Evolutionary conservation across 2,113 vertebrate genomes (phyloP).

Genomic region (Falcunculus frontatus): DNA sequence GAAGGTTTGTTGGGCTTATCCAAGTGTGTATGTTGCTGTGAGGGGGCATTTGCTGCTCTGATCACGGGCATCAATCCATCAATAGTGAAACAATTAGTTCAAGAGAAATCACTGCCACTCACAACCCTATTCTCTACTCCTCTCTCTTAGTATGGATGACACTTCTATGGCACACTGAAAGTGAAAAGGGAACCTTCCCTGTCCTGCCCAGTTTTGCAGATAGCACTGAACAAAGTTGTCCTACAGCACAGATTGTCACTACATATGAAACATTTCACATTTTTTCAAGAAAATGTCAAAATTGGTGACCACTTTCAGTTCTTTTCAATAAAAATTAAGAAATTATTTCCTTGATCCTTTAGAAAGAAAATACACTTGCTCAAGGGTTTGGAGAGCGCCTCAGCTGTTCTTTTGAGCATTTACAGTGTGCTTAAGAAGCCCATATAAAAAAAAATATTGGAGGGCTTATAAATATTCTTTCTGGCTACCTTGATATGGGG

Average conservation of each 20-base stretch:
- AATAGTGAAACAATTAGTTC: not conserved
- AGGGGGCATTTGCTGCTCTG: not conserved
- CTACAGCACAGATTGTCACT: not conserved
- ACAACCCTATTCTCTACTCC: not conserved
- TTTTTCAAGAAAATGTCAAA: not conserved
- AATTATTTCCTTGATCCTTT: not conserved
- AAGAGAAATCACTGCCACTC: not conserved
- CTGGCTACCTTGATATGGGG: not conserved
- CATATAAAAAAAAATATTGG: not conserved
- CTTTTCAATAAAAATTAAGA: not conserved
- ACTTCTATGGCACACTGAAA: not conserved
- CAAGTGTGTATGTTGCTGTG: not conserved
- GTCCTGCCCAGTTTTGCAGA: not conserved
- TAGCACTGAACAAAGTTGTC: not conserved
- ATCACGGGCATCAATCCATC: not conserved
- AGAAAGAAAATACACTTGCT: not conserved
- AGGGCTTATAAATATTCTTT: no score
- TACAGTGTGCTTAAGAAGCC: not conserved
- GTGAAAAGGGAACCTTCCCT: not conserved
- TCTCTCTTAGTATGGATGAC: not conserved
- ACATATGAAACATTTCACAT: not conserved
- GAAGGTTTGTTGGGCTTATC: not conserved
- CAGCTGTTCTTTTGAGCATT: not conserved
- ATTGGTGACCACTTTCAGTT: not conserved
- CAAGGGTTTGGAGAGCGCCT: not conserved